Base-by-base conservation (phyloP, 2,888 invertebrate genomes). In the Sipunculus nudus region DNA sequence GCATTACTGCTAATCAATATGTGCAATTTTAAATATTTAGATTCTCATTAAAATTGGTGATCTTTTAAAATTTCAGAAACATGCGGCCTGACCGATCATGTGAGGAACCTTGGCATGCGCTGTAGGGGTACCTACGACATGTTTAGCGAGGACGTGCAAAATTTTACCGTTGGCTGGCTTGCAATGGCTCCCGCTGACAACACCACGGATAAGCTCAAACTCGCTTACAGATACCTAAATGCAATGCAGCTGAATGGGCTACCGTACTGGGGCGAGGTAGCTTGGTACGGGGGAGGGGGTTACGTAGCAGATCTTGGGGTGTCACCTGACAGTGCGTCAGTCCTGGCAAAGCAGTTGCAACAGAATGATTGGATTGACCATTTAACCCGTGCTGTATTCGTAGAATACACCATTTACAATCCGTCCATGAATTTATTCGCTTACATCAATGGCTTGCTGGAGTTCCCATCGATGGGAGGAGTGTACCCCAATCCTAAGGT, bases 401-500 rank as follows among this genome's bases (percentile, higher is more conserved):
- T 66, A 13, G 69, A 69, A 48, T 69, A 65, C 40, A 47, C 63
- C 3, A 41, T 67, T 32, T 70, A 77, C 54, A 76, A 75, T 39
- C 50, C 69, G 13, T 71, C 76, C 55, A 57, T 65, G 0, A 76
- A 76, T 54, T 53, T 76, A 40, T 77, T 77, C 50, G 63, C 69
- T 4, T 73, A 74, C 50, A 66, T 69, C 39, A 69, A 69, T 56
- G 67, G 75, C 21, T 59, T 75, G 60, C 63, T 70, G 0, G 77
- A 77, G 59, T 75, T 76, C 41, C 72, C 75, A 38, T 73, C 73
- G 31, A 74, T 72, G 35, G 79, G 79, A 5, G 78, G 77, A 1
- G 68, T 71, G 0, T 59, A 74, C 6, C 66, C 71, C 2, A 71
- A 63, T 47, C 67, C 67, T 26, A 53, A 64, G 13, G 71, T 76